Base-by-base conservation (phyloP, 2,888 invertebrate species). In the Heteromyza rotundicornis region DNA sequence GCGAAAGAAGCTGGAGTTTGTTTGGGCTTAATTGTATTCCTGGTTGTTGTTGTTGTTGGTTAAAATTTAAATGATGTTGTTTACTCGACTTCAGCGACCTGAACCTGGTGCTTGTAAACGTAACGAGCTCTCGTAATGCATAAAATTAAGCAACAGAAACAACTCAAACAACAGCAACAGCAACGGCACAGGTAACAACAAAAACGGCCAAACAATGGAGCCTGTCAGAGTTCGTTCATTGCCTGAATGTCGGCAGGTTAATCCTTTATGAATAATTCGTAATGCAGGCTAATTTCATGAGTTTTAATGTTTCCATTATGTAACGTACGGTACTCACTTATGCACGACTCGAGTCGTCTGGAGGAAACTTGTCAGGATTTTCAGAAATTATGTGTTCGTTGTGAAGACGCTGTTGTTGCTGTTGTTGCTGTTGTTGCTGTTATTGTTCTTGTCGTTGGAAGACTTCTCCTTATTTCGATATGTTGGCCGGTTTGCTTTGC, bases 81-180 rank as follows among this genome's bases (percentile, higher is more conserved):
- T 20, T 20, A 35, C 36, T 36, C 54, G 17, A 35, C 54, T 17
- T 20, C 10, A 54, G 22, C 36, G 32, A 36, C 40, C 20, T 47
- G 47, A 7, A 19, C 40, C 3, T n/a, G 16, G 2, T 40, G 40
- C 40, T 10, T 10, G 40, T n/a, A 40, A 3, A 40, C 40, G 75
- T 73, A 75, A 73, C 74, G 76, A 73, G 69, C 67, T 67, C 73
- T 68, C 76, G 72, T 75, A 75, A 75, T 69, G 73, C 74, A 74
- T 68, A 67, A 70, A 72, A 75, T 74, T 73, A 72, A 66, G 65
- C n/a, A 35, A 58, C 14, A 24, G 51, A 17, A 58, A 36, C 57
- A 63, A 55, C 68, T 58, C 64, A 60, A 74, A 66, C 71, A 74
- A 72, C 67, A 54, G 51, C 40, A 60, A n/a, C 54, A 32, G 14